Conservation (phyloP, 92 coral and sea anemone genomes). For the Hydrozoanthus gracilis region DNA sequence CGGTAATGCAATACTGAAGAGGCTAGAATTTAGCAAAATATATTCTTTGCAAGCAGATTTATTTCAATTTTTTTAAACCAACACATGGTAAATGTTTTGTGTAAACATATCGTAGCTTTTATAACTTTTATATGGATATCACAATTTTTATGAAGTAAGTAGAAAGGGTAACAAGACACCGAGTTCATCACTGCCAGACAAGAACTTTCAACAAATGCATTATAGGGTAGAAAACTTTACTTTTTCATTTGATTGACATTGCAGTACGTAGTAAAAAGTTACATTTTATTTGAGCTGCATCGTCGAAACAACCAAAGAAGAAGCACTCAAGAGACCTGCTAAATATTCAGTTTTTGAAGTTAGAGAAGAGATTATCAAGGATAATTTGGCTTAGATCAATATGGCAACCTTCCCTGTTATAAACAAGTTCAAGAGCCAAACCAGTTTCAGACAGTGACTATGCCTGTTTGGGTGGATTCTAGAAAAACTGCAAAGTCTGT, state of each 20-base stretch:
- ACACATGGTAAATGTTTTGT: not conserved
- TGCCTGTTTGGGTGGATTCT: not conserved
- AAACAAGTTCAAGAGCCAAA: not conserved
- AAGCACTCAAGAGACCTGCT: slow-evolving; percentile 32
- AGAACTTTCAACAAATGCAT: slow-evolving; percentile 21
- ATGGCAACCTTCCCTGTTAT: slow-evolving; percentile 10
- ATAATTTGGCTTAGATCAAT: not conserved
- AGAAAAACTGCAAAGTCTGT: slow-evolving; percentile 41
- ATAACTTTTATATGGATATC: no score
- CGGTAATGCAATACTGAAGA: no score
- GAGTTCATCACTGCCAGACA: no score
- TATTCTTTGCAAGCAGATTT: no score
- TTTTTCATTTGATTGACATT: slow-evolving; percentile 49
- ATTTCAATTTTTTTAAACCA: no score
- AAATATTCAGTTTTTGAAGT: slow-evolving; percentile 30
- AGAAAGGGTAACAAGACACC: no score
- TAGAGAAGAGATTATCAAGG: slow-evolving; percentile 32
- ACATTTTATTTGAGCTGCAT: slow-evolving; percentile 26
- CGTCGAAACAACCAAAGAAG: slow-evolving; percentile 22
- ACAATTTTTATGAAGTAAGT: no score
- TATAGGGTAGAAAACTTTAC: slow-evolving; percentile 45
- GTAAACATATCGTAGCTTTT: slow-evolving; percentile 1
- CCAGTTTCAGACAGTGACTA: slow-evolving; percentile 4
- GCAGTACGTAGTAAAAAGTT: slow-evolving; percentile 31
- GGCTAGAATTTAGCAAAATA: no score